These are phyloP conservation scores for Stegodyphus mimosarum DNA, from an alignment of 1,140 invertebrate genomes.

Conservation along the genomic window DNA sequence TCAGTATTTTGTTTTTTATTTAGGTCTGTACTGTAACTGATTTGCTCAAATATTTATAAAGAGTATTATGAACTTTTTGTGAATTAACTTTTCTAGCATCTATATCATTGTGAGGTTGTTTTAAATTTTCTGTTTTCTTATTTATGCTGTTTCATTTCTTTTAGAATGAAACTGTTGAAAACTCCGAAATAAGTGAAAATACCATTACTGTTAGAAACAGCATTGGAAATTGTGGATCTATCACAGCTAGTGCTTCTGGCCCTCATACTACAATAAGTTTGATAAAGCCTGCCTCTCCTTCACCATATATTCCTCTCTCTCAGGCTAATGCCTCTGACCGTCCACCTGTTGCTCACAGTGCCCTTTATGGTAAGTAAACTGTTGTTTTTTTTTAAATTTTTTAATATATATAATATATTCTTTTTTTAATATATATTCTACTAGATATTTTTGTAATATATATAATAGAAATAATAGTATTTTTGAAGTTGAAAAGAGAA, in stretches of 20 bases:
- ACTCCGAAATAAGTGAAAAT: slow-evolving; percentile 14
- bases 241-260: slow-evolving; percentile 38
- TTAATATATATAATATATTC: neutral
- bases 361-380: slow-evolving; percentile 43
- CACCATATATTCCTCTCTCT: slow-evolving; percentile 20
- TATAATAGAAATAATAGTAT: no score
- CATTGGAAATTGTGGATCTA: slow-evolving; percentile 17
- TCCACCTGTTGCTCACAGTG: slow-evolving; percentile 39
- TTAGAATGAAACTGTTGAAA: slow-evolving; percentile 40
- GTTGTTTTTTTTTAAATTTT: neutral
- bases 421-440: no score
- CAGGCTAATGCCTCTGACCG: slow-evolving; percentile 52
- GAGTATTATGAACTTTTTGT: no score
- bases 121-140: no score
- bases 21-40: no score
- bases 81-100: no score
- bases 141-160: neutral
- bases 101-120: no score
- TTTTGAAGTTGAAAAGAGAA: no score
- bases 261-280: slow-evolving; percentile 55
- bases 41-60: no score
- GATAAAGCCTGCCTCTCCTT: slow-evolving; percentile 55
- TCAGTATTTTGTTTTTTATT: no score
- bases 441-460: no score
- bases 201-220: slow-evolving; percentile 42